Conservation (phyloP, 2,113 vertebrate genomes). For the Limanda limanda region DNA sequence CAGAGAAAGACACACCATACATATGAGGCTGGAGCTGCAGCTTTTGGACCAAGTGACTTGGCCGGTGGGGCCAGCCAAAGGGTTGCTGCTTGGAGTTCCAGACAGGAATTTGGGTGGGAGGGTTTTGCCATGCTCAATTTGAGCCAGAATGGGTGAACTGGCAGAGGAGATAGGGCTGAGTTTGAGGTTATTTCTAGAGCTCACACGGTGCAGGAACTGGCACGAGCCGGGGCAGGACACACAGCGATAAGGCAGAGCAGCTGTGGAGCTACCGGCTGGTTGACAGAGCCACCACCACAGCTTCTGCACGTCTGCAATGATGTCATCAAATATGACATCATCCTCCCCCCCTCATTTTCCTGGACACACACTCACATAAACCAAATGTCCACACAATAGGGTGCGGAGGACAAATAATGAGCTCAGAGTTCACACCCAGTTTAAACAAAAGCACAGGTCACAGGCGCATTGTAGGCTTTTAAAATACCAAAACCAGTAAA, state of each 20-base stretch:
- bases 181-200: constrained; percentile 61
- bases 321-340: constrained; percentile 78
- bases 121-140: constrained; percentile 59
- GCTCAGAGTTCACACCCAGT: constrained; percentile 13
- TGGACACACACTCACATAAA: constrained; percentile 33
- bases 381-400: constrained; percentile 30
- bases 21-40: constrained; percentile 38
- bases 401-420: constrained; percentile 14
- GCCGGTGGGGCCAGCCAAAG: constrained; percentile 41
- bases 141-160: constrained; percentile 59
- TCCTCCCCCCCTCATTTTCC: constrained; percentile 20
- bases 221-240: constrained; percentile 30
- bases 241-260: constrained; percentile 56
- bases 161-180: constrained; percentile 38
- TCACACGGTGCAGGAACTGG: constrained; percentile 40
- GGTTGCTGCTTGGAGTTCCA: constrained; percentile 32
- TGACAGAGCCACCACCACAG: constrained; percentile 33
- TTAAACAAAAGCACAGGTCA: constrained; percentile 27
- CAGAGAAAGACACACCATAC: constrained; percentile 19
- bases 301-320: constrained; percentile 68
- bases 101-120: constrained; percentile 49
- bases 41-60: constrained; percentile 56
- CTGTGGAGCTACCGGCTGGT: constrained; percentile 35
- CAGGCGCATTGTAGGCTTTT: constrained; percentile 9
- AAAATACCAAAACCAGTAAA: constrained; percentile 7